Conservation (phyloP, 1,140 invertebrate genomes). For the Phortica variegata region DNA sequence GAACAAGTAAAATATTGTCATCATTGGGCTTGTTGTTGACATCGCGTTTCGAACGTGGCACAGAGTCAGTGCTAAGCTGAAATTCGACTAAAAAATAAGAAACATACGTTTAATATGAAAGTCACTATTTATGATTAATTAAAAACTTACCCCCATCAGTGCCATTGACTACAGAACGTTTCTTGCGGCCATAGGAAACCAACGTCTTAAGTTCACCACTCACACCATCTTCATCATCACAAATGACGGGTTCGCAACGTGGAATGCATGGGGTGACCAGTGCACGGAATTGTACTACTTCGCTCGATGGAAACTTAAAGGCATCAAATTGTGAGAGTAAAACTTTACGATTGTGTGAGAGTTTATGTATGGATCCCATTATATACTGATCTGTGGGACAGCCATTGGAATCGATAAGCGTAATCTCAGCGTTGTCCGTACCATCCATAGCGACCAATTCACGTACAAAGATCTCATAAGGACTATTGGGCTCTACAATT, state of each 20-base stretch:
- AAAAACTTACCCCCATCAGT: slow-evolving; percentile 40
- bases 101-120: neutral
- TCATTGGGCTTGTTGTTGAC: slow-evolving; percentile 57
- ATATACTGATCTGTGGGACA: slow-evolving; percentile 91
- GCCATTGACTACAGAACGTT: slow-evolving; percentile 45
- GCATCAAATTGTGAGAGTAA: slow-evolving; percentile 91
- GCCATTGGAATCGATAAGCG: slow-evolving; percentile 85
- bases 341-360: slow-evolving; percentile 69
- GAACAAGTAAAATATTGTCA: slow-evolving; percentile 83
- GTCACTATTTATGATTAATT: neutral
- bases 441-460: slow-evolving; percentile 93
- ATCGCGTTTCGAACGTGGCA: slow-evolving; percentile 42
- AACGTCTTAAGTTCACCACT: slow-evolving; percentile 76
- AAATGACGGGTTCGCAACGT: slow-evolving; percentile 85
- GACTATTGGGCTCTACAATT: slow-evolving; percentile 86
- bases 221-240: slow-evolving; percentile 74
- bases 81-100: slow-evolving; percentile 32
- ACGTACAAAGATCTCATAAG: slow-evolving; percentile 92
- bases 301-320: slow-evolving; percentile 95
- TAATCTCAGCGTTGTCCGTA: slow-evolving; percentile 86
- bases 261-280: slow-evolving; percentile 91
- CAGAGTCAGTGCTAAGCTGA: slow-evolving; percentile 40
- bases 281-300: slow-evolving; percentile 91
- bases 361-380: slow-evolving; percentile 87
- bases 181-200: slow-evolving; percentile 74